Conservation (phyloP, 2,888 invertebrate genomes). For the Parascotia fuliginaria region DNA sequence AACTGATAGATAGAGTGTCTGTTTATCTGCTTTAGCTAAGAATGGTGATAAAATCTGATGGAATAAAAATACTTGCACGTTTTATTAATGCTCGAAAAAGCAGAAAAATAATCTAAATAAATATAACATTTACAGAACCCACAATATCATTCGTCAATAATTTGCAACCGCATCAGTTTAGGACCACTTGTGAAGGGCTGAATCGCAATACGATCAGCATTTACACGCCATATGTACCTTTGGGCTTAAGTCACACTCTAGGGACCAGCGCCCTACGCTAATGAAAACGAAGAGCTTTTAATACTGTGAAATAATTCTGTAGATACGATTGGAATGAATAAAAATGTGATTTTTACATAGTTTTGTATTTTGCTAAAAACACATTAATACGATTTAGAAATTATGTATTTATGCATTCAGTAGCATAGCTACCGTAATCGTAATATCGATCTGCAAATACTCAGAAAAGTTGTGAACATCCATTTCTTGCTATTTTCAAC, state of each 20-base stretch:
- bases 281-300: slow-evolving; percentile 61
- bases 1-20: no score
- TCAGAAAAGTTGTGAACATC: no score
- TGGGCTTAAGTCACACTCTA: slow-evolving; percentile 64
- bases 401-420: no score
- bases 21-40: no score
- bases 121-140: slow-evolving; percentile 26
- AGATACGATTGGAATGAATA: slow-evolving; percentile 20
- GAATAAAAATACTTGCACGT: no score
- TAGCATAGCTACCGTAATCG: no score
- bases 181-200: slow-evolving; percentile 48
- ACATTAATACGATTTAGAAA: no score
- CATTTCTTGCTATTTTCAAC: no score
- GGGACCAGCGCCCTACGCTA: slow-evolving; percentile 67
- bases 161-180: slow-evolving; percentile 53
- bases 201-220: slow-evolving; percentile 76
- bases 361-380: no score
- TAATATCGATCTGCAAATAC: no score
- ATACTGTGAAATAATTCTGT: slow-evolving; percentile 43
- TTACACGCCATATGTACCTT: slow-evolving; percentile 84
- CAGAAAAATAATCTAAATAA: not conserved
- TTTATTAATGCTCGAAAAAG: no score
- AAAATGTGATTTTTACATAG: not conserved
- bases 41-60: no score
- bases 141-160: slow-evolving; percentile 43